Evolutionary conservation across 2,888 invertebrate genomes (phyloP).

Genomic region (Ectobius pallidus): DNA sequence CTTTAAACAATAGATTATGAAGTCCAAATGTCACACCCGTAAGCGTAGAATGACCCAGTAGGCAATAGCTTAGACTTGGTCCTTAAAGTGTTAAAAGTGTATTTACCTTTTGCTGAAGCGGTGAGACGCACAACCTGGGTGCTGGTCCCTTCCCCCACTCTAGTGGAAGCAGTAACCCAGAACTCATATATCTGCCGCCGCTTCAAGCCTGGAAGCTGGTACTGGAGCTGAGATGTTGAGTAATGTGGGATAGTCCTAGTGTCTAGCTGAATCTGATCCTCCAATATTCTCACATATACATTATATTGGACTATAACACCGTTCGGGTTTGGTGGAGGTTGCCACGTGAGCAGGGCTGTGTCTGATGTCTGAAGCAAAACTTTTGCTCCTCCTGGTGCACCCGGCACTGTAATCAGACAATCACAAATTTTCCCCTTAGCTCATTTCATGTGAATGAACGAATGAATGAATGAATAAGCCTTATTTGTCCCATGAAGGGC

Average conservation of each 20-base stretch:
- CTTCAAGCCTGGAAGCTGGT: slow-evolving; percentile 61
- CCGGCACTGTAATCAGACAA: slow-evolving; percentile 57
- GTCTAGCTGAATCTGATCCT: slow-evolving; percentile 37
- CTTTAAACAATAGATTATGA: no score
- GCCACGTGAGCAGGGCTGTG: slow-evolving; percentile 57
- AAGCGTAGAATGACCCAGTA: no score
- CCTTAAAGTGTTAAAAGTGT: no score
- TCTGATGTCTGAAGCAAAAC: slow-evolving; percentile 54
- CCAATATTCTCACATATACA: slow-evolving; percentile 47
- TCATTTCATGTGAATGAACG: no score
- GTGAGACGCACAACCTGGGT: slow-evolving; percentile 58
- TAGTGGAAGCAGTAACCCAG: slow-evolving; percentile 53
- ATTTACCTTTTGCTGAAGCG: slow-evolving; percentile 55
- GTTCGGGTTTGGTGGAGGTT: slow-evolving; percentile 55
- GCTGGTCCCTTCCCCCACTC: slow-evolving; percentile 53
- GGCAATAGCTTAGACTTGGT: no score
- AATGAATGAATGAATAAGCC: no score
- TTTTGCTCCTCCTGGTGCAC: slow-evolving; percentile 57
- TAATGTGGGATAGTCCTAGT: slow-evolving; percentile 37
- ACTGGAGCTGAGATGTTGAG: slow-evolving; percentile 50
- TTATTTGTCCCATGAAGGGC: no score
- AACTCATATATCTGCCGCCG: slow-evolving; percentile 63
- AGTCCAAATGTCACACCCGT: no score
- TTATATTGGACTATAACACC: slow-evolving; percentile 56
- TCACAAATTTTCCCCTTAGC: no score